Evolutionary conservation across 2,888 invertebrate genomes (phyloP).

Genomic region (Erannis defoliaria): DNA sequence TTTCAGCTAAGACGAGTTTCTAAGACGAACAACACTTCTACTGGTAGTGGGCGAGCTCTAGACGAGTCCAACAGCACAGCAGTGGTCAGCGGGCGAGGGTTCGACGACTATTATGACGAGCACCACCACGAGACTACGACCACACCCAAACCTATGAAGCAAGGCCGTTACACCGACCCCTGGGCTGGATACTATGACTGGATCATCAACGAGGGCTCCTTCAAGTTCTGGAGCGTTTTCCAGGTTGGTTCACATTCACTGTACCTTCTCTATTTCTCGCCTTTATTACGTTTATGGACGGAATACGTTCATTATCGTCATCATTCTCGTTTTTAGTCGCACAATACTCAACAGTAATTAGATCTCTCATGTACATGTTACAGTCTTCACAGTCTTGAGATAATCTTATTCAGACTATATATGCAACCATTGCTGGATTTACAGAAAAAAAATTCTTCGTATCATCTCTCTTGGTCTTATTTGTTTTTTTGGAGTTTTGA

Average conservation of each 20-base stretch:
- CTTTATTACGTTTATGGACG: too few relatives aligned
- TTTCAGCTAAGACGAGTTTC: constrained; percentile 60
- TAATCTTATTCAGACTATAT: too few relatives aligned
- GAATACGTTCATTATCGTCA: too few relatives aligned
- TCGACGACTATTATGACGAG: constrained; percentile 81
- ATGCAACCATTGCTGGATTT: too few relatives aligned
- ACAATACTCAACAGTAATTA: too few relatives aligned
- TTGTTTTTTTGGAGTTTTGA: too few relatives aligned
- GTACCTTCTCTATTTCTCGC: too few relatives aligned
- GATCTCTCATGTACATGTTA: too few relatives aligned
- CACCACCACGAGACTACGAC: constrained; percentile 73
- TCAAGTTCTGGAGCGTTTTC: constrained; percentile 95
- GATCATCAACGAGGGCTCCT: constrained; percentile 94
- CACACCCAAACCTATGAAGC: constrained; percentile 83
- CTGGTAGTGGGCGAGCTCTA: constrained; percentile 3
- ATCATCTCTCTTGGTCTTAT: too few relatives aligned
- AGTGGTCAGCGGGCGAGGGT: constrained; percentile 69
- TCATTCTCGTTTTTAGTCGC: too few relatives aligned
- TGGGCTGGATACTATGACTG: constrained; percentile 95
- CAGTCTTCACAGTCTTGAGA: too few relatives aligned
- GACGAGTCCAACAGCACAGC: constrained; percentile 49
- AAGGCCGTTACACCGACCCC: constrained; percentile 88
- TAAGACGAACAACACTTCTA: constrained; percentile 44
- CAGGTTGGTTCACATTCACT: constrained; percentile 84
- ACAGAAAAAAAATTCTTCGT: too few relatives aligned